Evolutionary conservation across 2,113 vertebrate species (phyloP).

Genomic region (Amblyopsis rosae): DNA sequence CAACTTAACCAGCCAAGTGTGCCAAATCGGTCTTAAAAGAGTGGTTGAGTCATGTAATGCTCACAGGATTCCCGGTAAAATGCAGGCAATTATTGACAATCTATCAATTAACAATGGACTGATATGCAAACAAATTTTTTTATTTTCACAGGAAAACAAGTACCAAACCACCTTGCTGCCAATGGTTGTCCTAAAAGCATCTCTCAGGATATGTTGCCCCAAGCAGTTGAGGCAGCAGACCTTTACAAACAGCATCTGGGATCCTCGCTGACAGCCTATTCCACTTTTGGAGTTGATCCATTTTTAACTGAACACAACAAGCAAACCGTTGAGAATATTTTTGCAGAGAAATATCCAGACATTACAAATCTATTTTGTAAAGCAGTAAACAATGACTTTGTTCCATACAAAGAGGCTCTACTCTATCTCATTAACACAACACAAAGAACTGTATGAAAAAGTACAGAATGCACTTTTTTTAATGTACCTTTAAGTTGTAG

Average conservation of each 20-base stretch:
- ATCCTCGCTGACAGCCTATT: neutral
- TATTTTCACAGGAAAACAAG: neutral
- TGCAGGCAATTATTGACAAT: neutral
- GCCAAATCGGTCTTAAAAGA: slow-evolving; percentile 24
- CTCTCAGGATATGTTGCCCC: neutral
- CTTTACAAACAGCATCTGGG: neutral
- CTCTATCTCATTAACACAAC: neutral
- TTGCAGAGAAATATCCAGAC: neutral
- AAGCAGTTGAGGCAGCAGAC: neutral
- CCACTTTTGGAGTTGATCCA: neutral
- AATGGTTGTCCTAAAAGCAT: neutral
- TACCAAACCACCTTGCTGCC: neutral
- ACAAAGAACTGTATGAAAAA: neutral
- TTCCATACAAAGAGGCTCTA: neutral
- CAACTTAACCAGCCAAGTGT: slow-evolving; percentile 14
- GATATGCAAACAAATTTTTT: neutral
- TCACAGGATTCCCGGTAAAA: slow-evolving; percentile 2
- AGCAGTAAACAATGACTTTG: neutral
- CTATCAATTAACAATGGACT: too few relatives aligned
- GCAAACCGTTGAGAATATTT: neutral
- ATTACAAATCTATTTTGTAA: too few relatives aligned
- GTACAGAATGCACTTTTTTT: neutral
- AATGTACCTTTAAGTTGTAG: neutral
- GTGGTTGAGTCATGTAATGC: slow-evolving; percentile 17
- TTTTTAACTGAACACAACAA: neutral